phyloP scores from a whole-genome alignment of 2,888 invertebrate genomes.

The Mesoligia furuncula region DNA sequence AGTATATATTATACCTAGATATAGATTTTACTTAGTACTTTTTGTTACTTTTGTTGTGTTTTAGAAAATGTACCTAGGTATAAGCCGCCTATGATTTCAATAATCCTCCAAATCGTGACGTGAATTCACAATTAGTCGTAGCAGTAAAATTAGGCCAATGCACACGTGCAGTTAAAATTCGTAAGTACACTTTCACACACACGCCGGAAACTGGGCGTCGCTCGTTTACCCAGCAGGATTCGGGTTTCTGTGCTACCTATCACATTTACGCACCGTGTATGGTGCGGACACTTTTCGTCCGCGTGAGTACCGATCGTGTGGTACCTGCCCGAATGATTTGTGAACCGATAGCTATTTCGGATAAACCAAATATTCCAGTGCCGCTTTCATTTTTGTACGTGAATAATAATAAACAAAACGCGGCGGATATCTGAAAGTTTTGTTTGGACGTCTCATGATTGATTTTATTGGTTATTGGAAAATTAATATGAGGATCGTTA shows the following conservation, averaged over 20 bases:
- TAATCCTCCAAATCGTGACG: not conserved
- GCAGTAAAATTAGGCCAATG: slow-evolving; percentile 51
- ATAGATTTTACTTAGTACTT: not conserved
- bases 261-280: slow-evolving; percentile 65
- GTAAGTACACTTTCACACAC: slow-evolving; percentile 69
- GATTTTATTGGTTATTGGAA: slow-evolving; percentile 80
- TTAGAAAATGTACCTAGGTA: not conserved
- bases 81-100: not conserved
- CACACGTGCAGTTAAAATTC: slow-evolving; percentile 57
- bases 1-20: too few species aligned
- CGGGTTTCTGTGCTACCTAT: slow-evolving; percentile 78
- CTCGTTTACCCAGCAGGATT: slow-evolving; percentile 76
- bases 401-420: slow-evolving; percentile 83
- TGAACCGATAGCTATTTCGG: slow-evolving; percentile 87
- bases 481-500: slow-evolving; percentile 62
- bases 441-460: slow-evolving; percentile 82
- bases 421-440: slow-evolving; percentile 81
- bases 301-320: slow-evolving; percentile 54
- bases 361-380: slow-evolving; percentile 83
- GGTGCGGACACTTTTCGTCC: slow-evolving; percentile 58
- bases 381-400: slow-evolving; percentile 85
- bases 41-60: not conserved
- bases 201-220: slow-evolving; percentile 73
- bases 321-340: slow-evolving; percentile 84
- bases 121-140: slow-evolving; percentile 42